Conservation (phyloP, 2,888 invertebrate genomes). For the Lycocerus yunnanus region DNA sequence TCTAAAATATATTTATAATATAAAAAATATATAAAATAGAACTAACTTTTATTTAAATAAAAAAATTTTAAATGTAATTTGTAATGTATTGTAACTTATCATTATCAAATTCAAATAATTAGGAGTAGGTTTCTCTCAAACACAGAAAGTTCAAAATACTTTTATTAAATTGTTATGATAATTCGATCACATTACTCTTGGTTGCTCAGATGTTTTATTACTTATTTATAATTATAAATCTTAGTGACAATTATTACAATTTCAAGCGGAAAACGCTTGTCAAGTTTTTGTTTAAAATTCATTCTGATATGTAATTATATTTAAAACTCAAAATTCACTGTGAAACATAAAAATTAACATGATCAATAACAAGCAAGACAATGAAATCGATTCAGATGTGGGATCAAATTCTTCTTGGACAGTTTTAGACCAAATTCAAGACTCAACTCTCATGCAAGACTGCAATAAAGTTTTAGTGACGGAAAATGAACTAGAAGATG, state of each 20-base stretch:
- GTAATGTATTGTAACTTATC: too few species aligned
- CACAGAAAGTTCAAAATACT: not conserved
- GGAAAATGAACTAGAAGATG: not conserved
- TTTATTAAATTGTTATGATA: not conserved
- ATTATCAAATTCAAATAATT: too few species aligned
- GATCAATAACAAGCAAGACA: constrained; percentile 31
- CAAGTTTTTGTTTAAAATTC: constrained; percentile 26
- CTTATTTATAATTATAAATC: constrained; percentile 6
- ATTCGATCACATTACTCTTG: not conserved
- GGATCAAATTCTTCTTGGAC: constrained; percentile 48
- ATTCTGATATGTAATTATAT: constrained; percentile 5
- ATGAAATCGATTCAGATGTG: constrained; percentile 42
- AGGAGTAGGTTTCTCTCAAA: not conserved
- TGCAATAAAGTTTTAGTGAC: not conserved
- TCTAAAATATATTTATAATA: too few species aligned
- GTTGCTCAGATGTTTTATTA: not conserved
- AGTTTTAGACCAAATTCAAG: constrained; percentile 34
- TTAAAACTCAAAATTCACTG: constrained; percentile 15
- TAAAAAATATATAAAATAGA: too few species aligned
- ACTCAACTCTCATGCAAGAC: not conserved
- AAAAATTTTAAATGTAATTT: too few species aligned
- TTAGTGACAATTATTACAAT: constrained; percentile 1
- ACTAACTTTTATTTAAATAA: too few species aligned
- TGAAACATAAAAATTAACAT: constrained; percentile 7
- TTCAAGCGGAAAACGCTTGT: constrained; percentile 12